Evolutionary conservation across 2,888 invertebrate species (phyloP).

Genomic region (Petrophora chlorosata): DNA sequence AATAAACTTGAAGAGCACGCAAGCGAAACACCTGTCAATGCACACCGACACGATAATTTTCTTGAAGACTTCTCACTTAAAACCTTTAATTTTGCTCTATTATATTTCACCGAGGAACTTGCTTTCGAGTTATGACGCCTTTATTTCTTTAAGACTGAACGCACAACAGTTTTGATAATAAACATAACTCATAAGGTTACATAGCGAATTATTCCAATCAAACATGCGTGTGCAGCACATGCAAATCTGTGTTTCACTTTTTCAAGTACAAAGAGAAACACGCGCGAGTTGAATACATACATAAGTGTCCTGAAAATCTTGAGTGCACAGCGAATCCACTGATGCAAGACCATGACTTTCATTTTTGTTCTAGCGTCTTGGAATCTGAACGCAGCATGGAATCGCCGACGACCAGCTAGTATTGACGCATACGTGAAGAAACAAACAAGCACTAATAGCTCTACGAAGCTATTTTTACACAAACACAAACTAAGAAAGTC

Average conservation of each 20-base stretch:
- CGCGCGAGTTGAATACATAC: slow-evolving; percentile 23
- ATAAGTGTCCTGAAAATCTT: slow-evolving; percentile 62
- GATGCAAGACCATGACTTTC: slow-evolving; percentile 54
- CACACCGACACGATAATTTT: slow-evolving; percentile 21
- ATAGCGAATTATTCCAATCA: slow-evolving; percentile 19
- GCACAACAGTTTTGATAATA: slow-evolving; percentile 11
- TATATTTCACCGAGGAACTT: neutral
- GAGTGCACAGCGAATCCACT: slow-evolving; percentile 46
- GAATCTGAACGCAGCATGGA: slow-evolving; percentile 69
- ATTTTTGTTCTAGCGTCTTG: slow-evolving; percentile 72
- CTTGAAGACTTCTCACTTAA: neutral
- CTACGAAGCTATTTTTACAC: slow-evolving; percentile 5
- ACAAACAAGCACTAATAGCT: slow-evolving; percentile 6
- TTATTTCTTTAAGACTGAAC: slow-evolving; percentile 10
- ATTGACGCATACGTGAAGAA: slow-evolving; percentile 55
- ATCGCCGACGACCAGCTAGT: slow-evolving; percentile 69
- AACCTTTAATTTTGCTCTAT: slow-evolving; percentile 1
- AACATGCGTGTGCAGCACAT: slow-evolving; percentile 35
- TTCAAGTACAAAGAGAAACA: slow-evolving; percentile 26
- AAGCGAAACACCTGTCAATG: slow-evolving; percentile 29
- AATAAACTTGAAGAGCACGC: slow-evolving; percentile 25
- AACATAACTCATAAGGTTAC: slow-evolving; percentile 13
- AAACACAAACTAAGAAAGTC: neutral
- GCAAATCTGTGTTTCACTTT: slow-evolving; percentile 36
- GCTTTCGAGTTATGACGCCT: no score